phyloP scores from a whole-genome alignment of 2,113 vertebrate species.

The Steatornis caripensis region DNA sequence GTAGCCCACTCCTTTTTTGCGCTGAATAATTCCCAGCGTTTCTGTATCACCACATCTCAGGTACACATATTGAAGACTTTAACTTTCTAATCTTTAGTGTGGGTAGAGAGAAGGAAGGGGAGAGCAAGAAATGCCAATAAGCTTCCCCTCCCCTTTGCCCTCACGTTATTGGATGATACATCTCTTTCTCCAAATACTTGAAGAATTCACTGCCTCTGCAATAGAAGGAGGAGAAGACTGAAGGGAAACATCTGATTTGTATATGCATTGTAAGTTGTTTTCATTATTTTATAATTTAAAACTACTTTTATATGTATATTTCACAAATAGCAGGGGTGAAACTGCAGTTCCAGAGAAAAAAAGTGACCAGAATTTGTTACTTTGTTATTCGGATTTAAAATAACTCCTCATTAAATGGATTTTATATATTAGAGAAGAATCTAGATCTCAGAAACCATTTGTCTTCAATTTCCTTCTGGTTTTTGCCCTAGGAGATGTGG shows the following conservation, averaged over 20 bases:
- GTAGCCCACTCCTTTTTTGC: background rate
- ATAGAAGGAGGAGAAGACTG: background rate
- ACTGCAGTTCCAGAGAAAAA: background rate
- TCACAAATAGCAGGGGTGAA: background rate
- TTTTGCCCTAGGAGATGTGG: background rate
- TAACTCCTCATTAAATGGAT: background rate
- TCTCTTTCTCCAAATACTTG: background rate
- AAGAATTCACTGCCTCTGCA: background rate
- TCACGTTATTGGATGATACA: background rate
- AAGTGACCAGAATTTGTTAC: background rate
- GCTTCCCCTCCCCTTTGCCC: background rate
- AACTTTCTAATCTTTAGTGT: background rate
- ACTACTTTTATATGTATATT: background rate
- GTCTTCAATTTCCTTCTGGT: background rate
- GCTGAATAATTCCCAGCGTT: background rate
- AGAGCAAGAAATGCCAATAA: background rate
- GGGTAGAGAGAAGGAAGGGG: background rate
- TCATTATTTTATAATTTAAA: background rate
- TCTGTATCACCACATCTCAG: background rate
- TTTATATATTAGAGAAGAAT: background rate
- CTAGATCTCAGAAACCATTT: background rate
- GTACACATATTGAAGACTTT: background rate
- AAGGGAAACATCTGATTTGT: background rate
- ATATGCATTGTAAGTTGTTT: fast-evolving
- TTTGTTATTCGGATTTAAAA: background rate